Conservation (phyloP, 2,888 invertebrate genomes). For the Harpagoxenus sublaevis region DNA sequence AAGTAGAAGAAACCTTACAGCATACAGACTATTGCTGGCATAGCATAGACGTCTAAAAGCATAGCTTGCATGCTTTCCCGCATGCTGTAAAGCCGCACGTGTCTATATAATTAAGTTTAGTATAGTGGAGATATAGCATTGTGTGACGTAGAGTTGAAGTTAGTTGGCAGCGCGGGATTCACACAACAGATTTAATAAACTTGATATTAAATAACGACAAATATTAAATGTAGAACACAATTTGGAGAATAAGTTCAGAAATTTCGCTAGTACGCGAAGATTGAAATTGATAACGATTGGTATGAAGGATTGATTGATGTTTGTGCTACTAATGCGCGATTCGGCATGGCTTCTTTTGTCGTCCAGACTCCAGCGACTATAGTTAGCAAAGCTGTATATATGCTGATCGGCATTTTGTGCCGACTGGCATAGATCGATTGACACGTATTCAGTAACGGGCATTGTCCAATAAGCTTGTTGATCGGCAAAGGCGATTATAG, state of each 20-base stretch:
- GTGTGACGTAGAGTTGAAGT: slow-evolving; percentile 5
- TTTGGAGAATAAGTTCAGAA: background rate
- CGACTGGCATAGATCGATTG: slow-evolving; percentile 53
- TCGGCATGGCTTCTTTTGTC: slow-evolving; percentile 42
- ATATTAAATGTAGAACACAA: background rate
- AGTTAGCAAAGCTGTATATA: slow-evolving; percentile 32
- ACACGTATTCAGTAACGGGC: slow-evolving; percentile 51
- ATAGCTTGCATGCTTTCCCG: slow-evolving; percentile 20
- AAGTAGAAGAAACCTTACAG: slow-evolving; percentile 53
- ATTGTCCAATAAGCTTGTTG: slow-evolving; percentile 37
- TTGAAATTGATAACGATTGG: slow-evolving; percentile 11
- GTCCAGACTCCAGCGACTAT: slow-evolving; percentile 8
- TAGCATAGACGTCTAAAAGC: background rate
- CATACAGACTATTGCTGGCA: background rate
- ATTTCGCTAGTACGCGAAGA: background rate
- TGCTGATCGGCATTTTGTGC: slow-evolving; percentile 52
- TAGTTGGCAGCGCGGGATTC: background rate
- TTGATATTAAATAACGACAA: background rate
- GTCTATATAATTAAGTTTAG: slow-evolving; percentile 25
- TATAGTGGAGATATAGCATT: background rate
- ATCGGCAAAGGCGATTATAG: slow-evolving; percentile 43
- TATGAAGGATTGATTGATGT: slow-evolving; percentile 28
- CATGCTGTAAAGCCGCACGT: slow-evolving; percentile 20
- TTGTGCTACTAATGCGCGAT: slow-evolving; percentile 1
- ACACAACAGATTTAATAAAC: background rate